These are phyloP conservation scores for Pelodiscus sinensis DNA, from an alignment of 2,113 vertebrate species.

Conservation along the genomic window DNA sequence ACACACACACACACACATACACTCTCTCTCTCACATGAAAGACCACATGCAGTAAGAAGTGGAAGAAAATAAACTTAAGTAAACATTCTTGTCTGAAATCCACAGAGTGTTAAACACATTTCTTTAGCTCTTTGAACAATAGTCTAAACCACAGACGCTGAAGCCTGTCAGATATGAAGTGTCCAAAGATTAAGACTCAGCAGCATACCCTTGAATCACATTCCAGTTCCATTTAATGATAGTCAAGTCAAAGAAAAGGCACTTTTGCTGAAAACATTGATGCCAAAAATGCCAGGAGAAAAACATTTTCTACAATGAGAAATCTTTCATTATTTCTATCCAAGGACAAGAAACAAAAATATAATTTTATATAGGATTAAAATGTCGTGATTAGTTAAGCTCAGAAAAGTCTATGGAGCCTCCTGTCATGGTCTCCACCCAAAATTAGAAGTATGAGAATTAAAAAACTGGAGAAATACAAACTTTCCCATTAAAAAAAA, in stretches of 20 bases:
- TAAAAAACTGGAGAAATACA: slow-evolving; percentile 20
- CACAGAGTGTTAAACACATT: not conserved
- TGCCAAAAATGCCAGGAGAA: not conserved
- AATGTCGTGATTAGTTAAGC: not conserved
- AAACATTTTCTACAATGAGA: slow-evolving; percentile 16
- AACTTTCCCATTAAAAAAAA: not conserved
- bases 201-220: not conserved
- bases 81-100: slow-evolving; percentile 1
- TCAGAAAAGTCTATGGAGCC: slow-evolving; percentile 42
- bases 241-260: not conserved
- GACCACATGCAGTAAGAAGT: slow-evolving; percentile 15
- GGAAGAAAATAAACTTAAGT: slow-evolving; percentile 8
- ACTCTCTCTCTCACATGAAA: slow-evolving; percentile 1
- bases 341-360: not conserved
- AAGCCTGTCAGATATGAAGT: not conserved
- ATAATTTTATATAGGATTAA: not conserved
- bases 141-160: not conserved
- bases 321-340: not conserved
- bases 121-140: slow-evolving; percentile 10
- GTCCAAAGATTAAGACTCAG: not conserved
- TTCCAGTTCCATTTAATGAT: not conserved
- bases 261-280: slow-evolving; percentile 43
- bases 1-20: not conserved
- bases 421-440: slow-evolving; percentile 11
- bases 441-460: slow-evolving; percentile 61